These are phyloP conservation scores for Sinotaia quadrata DNA, from an alignment of 2,888 invertebrate species.

Conservation along the genomic window DNA sequence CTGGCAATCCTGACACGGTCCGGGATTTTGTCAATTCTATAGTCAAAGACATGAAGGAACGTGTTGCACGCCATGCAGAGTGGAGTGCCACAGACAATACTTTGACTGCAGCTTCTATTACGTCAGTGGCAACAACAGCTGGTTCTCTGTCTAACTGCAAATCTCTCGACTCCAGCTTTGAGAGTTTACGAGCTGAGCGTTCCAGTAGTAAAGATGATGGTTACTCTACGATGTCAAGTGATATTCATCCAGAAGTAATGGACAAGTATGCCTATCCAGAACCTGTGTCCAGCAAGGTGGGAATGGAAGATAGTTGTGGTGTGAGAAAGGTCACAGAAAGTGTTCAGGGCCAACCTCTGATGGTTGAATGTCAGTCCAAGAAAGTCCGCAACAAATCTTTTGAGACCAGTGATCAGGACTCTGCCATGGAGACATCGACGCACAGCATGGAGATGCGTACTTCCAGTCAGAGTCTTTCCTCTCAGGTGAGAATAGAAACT, in stretches of 20 bases:
- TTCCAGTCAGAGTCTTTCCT: slow-evolving; percentile 49
- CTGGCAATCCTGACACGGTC: slow-evolving; percentile 1
- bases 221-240: slow-evolving; percentile 67
- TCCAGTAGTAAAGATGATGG: slow-evolving; percentile 67
- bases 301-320: background rate
- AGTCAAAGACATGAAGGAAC: slow-evolving; percentile 19
- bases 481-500: slow-evolving; percentile 45
- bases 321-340: background rate
- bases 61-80: slow-evolving; percentile 15
- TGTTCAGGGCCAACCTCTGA: background rate
- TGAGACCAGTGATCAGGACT: slow-evolving; percentile 43
- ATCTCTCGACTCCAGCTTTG: slow-evolving; percentile 54
- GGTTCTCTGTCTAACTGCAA: slow-evolving; percentile 26
- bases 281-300: background rate
- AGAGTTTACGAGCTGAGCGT: slow-evolving; percentile 57
- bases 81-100: slow-evolving; percentile 5
- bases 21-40: slow-evolving; percentile 21
- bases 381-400: slow-evolving; percentile 23
- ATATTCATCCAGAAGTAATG: slow-evolving; percentile 60
- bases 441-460: slow-evolving; percentile 49
- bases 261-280: slow-evolving; percentile 45
- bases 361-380: background rate
- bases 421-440: slow-evolving; percentile 48
- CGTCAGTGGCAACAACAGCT: background rate
- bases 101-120: background rate